Base-by-base conservation (phyloP, 2,113 vertebrate species). In the Bombycilla garrulus region DNA sequence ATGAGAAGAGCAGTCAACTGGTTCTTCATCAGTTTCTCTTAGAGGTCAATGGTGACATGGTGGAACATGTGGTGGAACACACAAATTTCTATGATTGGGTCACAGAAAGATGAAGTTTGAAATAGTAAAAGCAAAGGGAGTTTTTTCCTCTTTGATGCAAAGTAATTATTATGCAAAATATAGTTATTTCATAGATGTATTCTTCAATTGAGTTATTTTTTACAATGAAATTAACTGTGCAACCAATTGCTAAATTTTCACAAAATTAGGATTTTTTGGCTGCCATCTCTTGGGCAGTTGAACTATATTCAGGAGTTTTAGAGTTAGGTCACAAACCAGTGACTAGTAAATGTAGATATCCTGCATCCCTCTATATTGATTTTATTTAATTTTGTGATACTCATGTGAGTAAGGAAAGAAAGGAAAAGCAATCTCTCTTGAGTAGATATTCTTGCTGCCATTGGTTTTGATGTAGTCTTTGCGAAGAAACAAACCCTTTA, bases 271-370 rank as follows among this genome's bases (percentile, higher is more conserved):
- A 23, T 10, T 42, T 19, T 69, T 76, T 47, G 25, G 5, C 8
- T 40, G 15, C 29, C 18, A 23, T 18, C 33, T 81, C 54, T 60
- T 47, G 15, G 33, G 5, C 19, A 74, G 8, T 51, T 26, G 10
- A 16, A 31, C 2, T 50, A 9, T 11, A 58, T 92, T 45, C 15
- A 80, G 35, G 44, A 94, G 58, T 67, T 90, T 35, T 65, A 74
- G 70, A 81, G 72, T 51, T 76, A 69, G 33, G 23, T 8, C 16
- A 25, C 45, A 95, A 95, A 56, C 62, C 14, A 64, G 29, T 81
- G 88, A 85, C 57, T 91, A 86, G 77, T 92, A 87, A 66, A 51
- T 94, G 80, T 95, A 94, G 81, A 42, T 91, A 88, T 89, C 60
- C 22, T 62, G 23, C 13, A 4, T 73, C 21, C 67, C 11, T 58